Conservation (phyloP, 2,113 vertebrate genomes). For the Nettapus auritus region DNA sequence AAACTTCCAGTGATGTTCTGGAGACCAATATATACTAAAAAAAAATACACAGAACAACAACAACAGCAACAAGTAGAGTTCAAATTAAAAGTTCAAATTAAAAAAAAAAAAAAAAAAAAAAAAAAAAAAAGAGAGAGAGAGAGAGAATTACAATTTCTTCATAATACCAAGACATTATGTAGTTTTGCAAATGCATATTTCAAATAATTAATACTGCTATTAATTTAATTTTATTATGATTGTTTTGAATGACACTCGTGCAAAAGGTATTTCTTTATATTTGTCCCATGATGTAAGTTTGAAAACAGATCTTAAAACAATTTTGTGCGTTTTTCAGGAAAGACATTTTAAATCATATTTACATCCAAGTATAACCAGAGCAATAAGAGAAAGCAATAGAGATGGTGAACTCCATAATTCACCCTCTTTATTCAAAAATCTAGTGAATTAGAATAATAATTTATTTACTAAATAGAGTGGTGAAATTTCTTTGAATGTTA, state of each 20-base stretch:
- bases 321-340: neutral
- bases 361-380: neutral
- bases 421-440: neutral
- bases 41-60: neutral
- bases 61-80: neutral
- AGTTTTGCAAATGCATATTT: neutral
- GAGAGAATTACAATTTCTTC: neutral
- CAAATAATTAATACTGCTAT: neutral
- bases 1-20: neutral
- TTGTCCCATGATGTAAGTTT: neutral
- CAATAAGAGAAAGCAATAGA: neutral
- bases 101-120: too few relatives aligned
- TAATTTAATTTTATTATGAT: neutral
- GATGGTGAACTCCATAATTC: neutral
- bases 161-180: neutral
- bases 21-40: neutral
- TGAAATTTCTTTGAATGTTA: neutral
- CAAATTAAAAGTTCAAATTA: too few relatives aligned
- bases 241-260: neutral
- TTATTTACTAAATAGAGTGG: neutral
- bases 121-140: too few relatives aligned
- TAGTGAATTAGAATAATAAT: neutral
- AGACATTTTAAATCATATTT: neutral
- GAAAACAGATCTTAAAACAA: neutral
- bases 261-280: neutral